Base-by-base conservation (phyloP, 2,113 vertebrate genomes). In the Crypturellus undulatus region DNA sequence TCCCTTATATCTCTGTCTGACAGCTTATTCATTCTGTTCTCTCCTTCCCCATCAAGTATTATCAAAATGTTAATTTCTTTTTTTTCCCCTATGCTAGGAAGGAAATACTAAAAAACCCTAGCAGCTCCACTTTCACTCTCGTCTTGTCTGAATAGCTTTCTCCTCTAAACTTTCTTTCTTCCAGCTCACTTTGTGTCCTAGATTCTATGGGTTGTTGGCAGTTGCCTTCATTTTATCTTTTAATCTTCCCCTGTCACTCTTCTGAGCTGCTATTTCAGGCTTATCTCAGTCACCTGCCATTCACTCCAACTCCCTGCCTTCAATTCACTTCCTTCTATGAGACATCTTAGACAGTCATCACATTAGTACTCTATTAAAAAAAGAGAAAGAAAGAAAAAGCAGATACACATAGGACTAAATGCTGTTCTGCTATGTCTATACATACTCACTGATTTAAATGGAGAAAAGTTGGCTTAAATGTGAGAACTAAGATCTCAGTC, bases 201-300 rank as follows among this genome's bases (percentile, higher is more conserved):
- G 54, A 90, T 80, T 92, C 69, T 91, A 42, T 4, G 56, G 58
- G 73, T 56, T 90, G 36, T 56, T 92, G 94, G 60, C 89, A 94
- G 58, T 76, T 87, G 38, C 67, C 68, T 89, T 54, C 76, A 19
- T 65, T 95, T 96, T 75, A 96, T 64, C 71, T 96, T 96, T 96
- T 96, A 96, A 97, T 97, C 93, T 95, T 95, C 24, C 32, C 52
- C 54, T 96, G 94, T 92, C 93, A 93, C 49, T 95, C 77, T 84
- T 87, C 76, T 76, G 79, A 94, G 18, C 71, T 93, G 54, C 88
- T 94, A 32, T 93, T 97, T 97, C 91, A 90, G 80, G 83, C 47
- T 97, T 96, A 77, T 93, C 92, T 90, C 22, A 15, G 70, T 94
- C 91, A 96, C 78, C 85, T 94, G 87, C 73, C 94, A 94, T 81